Evolutionary conservation across 2,113 vertebrate species (phyloP), one percentile per base, ranked within the genome.

Genomic region (Pollimyrus isidori): DNA sequence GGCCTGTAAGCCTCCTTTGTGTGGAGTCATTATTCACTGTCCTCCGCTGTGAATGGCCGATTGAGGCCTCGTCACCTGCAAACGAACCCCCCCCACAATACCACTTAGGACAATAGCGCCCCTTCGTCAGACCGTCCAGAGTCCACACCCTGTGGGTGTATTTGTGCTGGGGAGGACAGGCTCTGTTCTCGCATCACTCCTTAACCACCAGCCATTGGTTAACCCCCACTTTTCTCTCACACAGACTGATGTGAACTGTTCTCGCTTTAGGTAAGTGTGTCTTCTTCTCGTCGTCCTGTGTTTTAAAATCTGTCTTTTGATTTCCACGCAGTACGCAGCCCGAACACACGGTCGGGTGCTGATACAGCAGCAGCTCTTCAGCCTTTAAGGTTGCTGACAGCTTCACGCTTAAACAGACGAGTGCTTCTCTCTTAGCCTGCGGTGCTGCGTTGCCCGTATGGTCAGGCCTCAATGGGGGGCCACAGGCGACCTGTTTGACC

Each of bases 21-120:
- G 76, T 90, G 52, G 10, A 21, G 50, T 45, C 89, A 88, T 48
- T 65, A 80, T 69, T 86, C 56, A 49, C 87, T 88, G 73, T 90
- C 73, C 87, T 46, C n/a, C 19, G 23, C 35, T 11, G n/a, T 90
- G 87, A 88, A 83, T 90, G 82, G 76, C 52, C 83, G 2, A 90
- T 88, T 90, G 87, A 84, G 73, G 80, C 56, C 62, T 58, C 21
- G 15, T 82, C 65, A 39, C 53, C 87, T 65, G 76, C 53, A 56
- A n/a, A 87, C 49, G 4, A 87, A 82, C 9, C 30, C 11, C 48
- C 26, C 62, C 56, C 15, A 4, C 4, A 11, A n/a, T n/a, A n/a
- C 13, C 46, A 86, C 48, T 45, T 52, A 90, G 76, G 30, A 87
- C 10, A 4, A 15, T 7, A 58, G 76, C 0, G 15, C 73, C 73